Evolutionary conservation across 2,113 vertebrate genomes (phyloP), one percentile per base, ranked within the genome.

Genomic region (Coturnix japonica): DNA sequence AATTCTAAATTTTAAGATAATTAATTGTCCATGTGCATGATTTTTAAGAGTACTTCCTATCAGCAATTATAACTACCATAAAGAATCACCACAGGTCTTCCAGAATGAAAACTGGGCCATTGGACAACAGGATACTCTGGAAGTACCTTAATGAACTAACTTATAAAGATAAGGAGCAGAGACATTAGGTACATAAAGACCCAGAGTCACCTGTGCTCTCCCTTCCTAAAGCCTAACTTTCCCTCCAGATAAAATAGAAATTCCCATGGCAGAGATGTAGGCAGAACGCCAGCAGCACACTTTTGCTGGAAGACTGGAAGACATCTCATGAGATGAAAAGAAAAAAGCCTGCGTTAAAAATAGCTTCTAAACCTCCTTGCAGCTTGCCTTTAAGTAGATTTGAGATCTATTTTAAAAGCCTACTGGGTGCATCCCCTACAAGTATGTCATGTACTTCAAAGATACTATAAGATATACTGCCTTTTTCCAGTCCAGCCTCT

Each of bases 371-470:
- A 85, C 51, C 74, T 91, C 77, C 82, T 91, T 75, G 46, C 44
- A 85, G 57, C 56, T 90, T 69, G 64, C 39, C 84, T 95, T 87
- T 88, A 95, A 93, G 80, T 66, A 95, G 93, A 85, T 93, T 93
- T 91, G 72, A 91, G 56, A 43, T 82, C 74, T 91, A 89, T 96
- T 97, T 92, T 0, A 91, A 92, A 91, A 88, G 60, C 41, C 31
- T 70, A 59, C 17, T 33, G 46, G 92, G 28, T 60, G 70, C 28
- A 87, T 89, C 60, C 81, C 87, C 76, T 82, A 84, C 73, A 46
- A 64, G 39, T 61, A 81, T 75, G 81, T 63, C 49, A 59, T 16
- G 14, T 54, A 90, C 77, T 92, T 86, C 70, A 84, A 87, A 91
- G 56, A 63, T 25, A 70, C 8, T 73, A n/a, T 77, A 87, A 61